Percentiles rank a stretch among this genome's conserved stretches.
phyloP scores from a whole-genome alignment of 2,888 invertebrate genomes.

The Cosmia pyralina region DNA sequence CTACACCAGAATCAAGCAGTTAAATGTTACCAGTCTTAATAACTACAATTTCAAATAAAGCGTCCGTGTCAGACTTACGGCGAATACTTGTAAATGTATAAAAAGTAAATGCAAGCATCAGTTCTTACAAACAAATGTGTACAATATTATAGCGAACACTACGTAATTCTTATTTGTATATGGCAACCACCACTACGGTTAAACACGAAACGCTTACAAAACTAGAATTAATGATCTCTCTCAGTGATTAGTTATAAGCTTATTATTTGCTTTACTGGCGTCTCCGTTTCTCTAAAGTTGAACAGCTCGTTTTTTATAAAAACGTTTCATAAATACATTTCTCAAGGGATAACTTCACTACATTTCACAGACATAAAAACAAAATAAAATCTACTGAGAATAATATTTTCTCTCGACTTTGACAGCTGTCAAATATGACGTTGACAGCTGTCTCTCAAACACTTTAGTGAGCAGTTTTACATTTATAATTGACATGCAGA shows the following conservation, averaged over 20 bases:
- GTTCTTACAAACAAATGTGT: slow-evolving; percentile 74
- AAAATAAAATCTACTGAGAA: slow-evolving; percentile 13
- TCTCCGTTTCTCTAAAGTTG: slow-evolving; percentile 62
- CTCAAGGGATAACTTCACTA: slow-evolving; percentile 21
- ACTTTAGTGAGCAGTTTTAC: slow-evolving; percentile 34
- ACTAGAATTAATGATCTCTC: slow-evolving; percentile 85
- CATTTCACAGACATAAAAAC: slow-evolving; percentile 26
- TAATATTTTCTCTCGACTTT: slow-evolving; percentile 10
- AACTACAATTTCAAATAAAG: slow-evolving; percentile 70
- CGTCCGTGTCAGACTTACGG: slow-evolving; percentile 73
- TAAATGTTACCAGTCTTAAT: slow-evolving; percentile 51
- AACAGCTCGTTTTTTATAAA: slow-evolving; percentile 20
- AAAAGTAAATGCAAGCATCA: slow-evolving; percentile 85
- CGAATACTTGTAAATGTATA: slow-evolving; percentile 76
- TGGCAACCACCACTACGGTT: slow-evolving; percentile 81
- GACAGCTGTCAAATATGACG: slow-evolving; percentile 34
- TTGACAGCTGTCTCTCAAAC: slow-evolving; percentile 39
- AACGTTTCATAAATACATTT: slow-evolving; percentile 14
- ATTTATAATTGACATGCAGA: slow-evolving; percentile 60
- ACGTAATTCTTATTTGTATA: slow-evolving; percentile 65
- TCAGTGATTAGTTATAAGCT: slow-evolving; percentile 82
- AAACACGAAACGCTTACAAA: slow-evolving; percentile 80
- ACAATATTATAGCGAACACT: slow-evolving; percentile 63
- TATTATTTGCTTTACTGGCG: slow-evolving; percentile 63
- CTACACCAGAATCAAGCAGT: slow-evolving; percentile 9